These are phyloP conservation scores for Porites lobata DNA, from an alignment of 92 coral and sea anemone genomes.

Conservation along the genomic window DNA sequence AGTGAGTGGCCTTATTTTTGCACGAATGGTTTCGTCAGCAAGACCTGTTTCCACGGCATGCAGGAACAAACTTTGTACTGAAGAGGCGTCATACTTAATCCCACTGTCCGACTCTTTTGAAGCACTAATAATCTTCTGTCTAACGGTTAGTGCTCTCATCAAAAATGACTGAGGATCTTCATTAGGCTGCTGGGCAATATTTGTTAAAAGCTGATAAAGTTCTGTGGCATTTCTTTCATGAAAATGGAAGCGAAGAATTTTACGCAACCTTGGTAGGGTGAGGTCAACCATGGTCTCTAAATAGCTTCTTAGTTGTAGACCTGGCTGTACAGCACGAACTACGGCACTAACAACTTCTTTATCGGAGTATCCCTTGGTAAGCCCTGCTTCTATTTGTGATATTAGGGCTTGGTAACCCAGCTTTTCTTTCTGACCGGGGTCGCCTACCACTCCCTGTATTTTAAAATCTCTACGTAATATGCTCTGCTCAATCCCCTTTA, in stretches of 20 bases:
- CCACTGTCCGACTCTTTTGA: slow-evolving; percentile 61
- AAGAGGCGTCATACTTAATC: slow-evolving; percentile 56
- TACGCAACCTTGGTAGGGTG: slow-evolving; percentile 53
- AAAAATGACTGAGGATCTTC: slow-evolving; percentile 74
- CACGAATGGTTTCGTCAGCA: slow-evolving; percentile 71
- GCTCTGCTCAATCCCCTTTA: slow-evolving; percentile 39
- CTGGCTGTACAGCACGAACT: slow-evolving; percentile 64
- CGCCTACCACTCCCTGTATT: slow-evolving; percentile 69
- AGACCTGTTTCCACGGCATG: slow-evolving; percentile 78
- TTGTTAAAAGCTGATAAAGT: slow-evolving; percentile 65
- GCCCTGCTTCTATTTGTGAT: slow-evolving; percentile 68
- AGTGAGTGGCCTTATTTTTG: slow-evolving; percentile 65
- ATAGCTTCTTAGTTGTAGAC: slow-evolving; percentile 63
- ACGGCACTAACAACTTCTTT: slow-evolving; percentile 63
- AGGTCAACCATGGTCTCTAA: slow-evolving; percentile 59
- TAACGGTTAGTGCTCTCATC: slow-evolving; percentile 66
- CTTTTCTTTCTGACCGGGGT: slow-evolving; percentile 73
- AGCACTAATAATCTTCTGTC: slow-evolving; percentile 59
- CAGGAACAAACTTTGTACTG: slow-evolving; percentile 67
- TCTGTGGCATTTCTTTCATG: slow-evolving; percentile 70
- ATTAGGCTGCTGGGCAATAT: slow-evolving; percentile 60
- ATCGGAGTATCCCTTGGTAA: slow-evolving; percentile 58
- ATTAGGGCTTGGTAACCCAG: slow-evolving; percentile 67
- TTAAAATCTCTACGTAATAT: slow-evolving; percentile 60
- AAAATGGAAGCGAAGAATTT: slow-evolving; percentile 71